These are phyloP conservation scores for Teleiodes luculella DNA, from an alignment of 2,888 invertebrate genomes.

Conservation along the genomic window DNA sequence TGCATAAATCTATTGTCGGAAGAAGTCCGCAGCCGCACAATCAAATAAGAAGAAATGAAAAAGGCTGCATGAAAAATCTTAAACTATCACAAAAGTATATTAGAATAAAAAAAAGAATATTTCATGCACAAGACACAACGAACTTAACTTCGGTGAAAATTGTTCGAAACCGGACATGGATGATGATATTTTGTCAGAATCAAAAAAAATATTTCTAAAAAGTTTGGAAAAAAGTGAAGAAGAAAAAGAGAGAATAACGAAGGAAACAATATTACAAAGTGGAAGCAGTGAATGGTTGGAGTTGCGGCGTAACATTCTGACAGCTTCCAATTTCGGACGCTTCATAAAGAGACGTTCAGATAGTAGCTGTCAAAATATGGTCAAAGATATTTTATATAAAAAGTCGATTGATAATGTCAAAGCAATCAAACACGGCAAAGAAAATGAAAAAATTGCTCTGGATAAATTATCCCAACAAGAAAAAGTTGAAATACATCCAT, in stretches of 20 bases:
- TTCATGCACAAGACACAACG: background rate
- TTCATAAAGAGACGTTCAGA: constrained; percentile 15
- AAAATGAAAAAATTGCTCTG: constrained; percentile 18
- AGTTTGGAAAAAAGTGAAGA: constrained; percentile 9
- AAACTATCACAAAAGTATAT: background rate
- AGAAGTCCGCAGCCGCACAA: background rate
- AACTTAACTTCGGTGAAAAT: constrained; percentile 2
- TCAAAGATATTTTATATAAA: constrained; percentile 16
- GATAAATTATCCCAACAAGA: constrained; percentile 14
- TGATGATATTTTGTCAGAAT: background rate
- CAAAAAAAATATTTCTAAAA: background rate
- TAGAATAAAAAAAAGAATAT: background rate
- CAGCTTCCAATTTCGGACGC: constrained; percentile 18
- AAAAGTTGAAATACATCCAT: constrained; percentile 12
- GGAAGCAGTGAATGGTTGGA: constrained; percentile 19
- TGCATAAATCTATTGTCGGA: background rate
- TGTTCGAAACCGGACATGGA: background rate
- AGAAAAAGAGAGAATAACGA: background rate
- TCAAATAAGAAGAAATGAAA: background rate
- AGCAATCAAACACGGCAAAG: constrained; percentile 19
- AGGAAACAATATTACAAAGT: constrained; percentile 15
- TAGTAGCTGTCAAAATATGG: constrained; percentile 14
- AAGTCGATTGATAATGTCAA: constrained; percentile 7
- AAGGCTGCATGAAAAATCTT: background rate
- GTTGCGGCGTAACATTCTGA: constrained; percentile 14